Base-by-base conservation (phyloP, 2,888 invertebrate genomes). In the Diarsia dahlii region DNA sequence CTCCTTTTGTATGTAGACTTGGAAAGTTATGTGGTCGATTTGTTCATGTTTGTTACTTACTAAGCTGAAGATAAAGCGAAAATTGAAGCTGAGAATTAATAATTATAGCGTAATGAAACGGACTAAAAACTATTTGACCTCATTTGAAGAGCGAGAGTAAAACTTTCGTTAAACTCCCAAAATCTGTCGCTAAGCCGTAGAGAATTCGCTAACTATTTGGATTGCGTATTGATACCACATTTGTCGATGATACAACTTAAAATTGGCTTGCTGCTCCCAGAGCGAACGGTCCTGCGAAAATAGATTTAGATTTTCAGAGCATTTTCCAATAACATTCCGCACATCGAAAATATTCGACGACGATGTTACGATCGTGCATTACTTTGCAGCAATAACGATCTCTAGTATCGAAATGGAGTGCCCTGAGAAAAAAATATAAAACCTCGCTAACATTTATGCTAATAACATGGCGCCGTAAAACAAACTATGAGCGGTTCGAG, bases 381-480 rank as follows among this genome's bases (percentile, higher is more conserved):
- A 84, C 71, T 73, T 76, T 73, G 67, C 76, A 73, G 75, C 52
- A 78, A 82, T 78, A 86, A 80, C 74, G 62, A 71, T 72, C 74
- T 70, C 46, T 58, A 76, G 62, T 69, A 15, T 20, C 39, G 58
- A 34, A 63, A 64, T 58, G 39, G 46, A 48, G 45, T 39, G 62
- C 56, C 50, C 20, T 8, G 64, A 70, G 69, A 78, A 76, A 74
- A 78, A 76, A 52, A 73, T 28, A 72, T 71, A 81, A 85, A 81
- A 63, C 34, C 45, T 63, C 50, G 62, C 73, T 71, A 78, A 80
- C 79, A 72, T 80, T 87, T 82, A 87, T 87, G 87, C 76, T 87
- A 87, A 87, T 85, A 80, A 75, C 54, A 68, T 66, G 74, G 58
- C 74, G 80, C 62, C 82, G 71, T 86, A 87, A 87, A 86, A 87